Conservation (phyloP, 2,113 vertebrate species). For the Pandion haliaetus region DNA sequence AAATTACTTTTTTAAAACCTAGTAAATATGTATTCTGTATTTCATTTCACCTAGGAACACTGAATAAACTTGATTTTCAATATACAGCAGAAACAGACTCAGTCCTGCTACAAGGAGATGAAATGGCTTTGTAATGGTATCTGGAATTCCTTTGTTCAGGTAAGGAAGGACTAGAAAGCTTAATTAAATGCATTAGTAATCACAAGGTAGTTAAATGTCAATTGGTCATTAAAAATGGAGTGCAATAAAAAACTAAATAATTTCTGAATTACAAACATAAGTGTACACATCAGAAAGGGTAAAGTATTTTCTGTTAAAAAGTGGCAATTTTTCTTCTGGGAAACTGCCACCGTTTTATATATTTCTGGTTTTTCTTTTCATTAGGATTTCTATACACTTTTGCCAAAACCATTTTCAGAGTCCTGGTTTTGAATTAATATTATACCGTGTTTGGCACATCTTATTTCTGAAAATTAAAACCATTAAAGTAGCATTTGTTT, state of each 20-base stretch:
- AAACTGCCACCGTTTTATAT: background rate
- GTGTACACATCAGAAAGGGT: background rate
- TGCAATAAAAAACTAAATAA: background rate
- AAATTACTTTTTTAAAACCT: background rate
- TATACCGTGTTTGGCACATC: background rate
- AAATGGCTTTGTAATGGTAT: background rate
- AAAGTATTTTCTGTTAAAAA: background rate
- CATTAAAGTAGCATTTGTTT: background rate
- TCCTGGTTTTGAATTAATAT: background rate
- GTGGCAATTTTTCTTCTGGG: background rate
- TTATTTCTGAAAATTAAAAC: background rate
- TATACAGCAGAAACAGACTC: background rate
- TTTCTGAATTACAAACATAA: background rate
- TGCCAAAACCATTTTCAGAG: background rate
- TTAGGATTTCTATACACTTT: background rate
- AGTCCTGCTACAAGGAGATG: background rate
- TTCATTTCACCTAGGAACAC: background rate
- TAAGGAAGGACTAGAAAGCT: background rate
- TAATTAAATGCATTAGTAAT: conserved; percentile 10
- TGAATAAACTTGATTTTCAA: background rate
- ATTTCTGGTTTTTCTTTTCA: background rate
- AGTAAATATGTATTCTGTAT: background rate
- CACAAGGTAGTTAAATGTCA: background rate
- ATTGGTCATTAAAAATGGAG: background rate
- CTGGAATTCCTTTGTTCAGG: background rate